These are phyloP conservation scores for Himalopsyche anomala DNA, from an alignment of 2,888 invertebrate genomes.

Conservation along the genomic window DNA sequence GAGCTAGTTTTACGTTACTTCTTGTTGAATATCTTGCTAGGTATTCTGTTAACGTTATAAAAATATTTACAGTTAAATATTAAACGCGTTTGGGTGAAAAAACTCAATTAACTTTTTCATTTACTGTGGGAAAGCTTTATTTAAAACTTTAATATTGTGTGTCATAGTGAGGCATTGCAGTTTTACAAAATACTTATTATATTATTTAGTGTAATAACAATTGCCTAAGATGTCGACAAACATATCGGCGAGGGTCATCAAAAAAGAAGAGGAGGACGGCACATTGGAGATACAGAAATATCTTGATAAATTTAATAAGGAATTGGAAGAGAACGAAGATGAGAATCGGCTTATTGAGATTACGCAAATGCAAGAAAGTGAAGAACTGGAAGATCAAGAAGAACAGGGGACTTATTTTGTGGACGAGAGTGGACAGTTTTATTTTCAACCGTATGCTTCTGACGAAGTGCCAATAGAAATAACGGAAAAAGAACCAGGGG, in stretches of 20 bases:
- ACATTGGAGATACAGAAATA: conserved; percentile 67
- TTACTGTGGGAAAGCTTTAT: no score
- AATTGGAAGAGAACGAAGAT: conserved; percentile 70
- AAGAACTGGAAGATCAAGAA: conserved; percentile 43
- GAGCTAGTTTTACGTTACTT: no score
- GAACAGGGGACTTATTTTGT: conserved; percentile 63
- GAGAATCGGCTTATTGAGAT: conserved; percentile 65
- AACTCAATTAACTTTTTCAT: no score
- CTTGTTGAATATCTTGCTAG: no score
- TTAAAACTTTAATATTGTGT: no score
- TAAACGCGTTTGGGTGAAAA: background rate
- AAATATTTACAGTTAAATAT: background rate
- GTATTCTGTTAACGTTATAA: no score
- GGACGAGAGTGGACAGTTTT: conserved; percentile 64
- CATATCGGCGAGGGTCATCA: conserved; percentile 67
- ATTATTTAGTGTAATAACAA: background rate
- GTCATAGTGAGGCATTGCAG: no score
- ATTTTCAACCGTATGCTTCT: conserved; percentile 60
- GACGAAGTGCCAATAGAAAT: conserved; percentile 23
- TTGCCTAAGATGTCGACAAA: conserved; percentile 57
- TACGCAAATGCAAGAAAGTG: conserved; percentile 47
- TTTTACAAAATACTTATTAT: no score
- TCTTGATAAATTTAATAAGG: conserved; percentile 68
- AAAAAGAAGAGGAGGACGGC: conserved; percentile 71
- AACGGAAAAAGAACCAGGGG: conserved; percentile 5